Conservation (phyloP, 1,140 invertebrate genomes). For the Arctopsyche grandis region DNA sequence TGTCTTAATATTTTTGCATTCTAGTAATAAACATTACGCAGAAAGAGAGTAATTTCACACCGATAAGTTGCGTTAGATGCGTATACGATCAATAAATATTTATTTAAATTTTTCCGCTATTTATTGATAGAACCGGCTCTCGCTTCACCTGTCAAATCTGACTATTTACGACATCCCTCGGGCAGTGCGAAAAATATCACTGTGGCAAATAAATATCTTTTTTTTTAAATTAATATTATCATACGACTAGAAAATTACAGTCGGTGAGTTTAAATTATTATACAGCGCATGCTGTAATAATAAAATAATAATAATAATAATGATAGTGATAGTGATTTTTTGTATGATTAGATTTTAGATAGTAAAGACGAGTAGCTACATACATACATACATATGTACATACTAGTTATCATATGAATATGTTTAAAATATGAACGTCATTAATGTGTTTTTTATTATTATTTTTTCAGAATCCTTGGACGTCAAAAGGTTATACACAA, state of each 20-base stretch:
- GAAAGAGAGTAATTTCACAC: not conserved
- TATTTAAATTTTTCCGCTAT: slow-evolving; percentile 8
- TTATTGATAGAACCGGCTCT: slow-evolving; percentile 7
- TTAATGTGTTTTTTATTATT: not conserved
- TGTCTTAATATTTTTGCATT: not conserved
- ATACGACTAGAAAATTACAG: too few relatives aligned
- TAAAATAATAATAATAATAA: too few relatives aligned
- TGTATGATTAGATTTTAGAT: too few relatives aligned
- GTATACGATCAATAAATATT: slow-evolving; percentile 20
- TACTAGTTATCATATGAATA: not conserved
- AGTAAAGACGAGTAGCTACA: too few relatives aligned
- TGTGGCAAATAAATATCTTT: too few relatives aligned
- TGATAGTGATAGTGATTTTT: too few relatives aligned
- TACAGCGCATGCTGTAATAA: too few relatives aligned
- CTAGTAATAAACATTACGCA: not conserved
- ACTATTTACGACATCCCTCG: not conserved
- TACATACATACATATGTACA: not conserved
- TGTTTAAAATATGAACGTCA: not conserved
- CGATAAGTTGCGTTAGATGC: not conserved
- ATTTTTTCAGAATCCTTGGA: slow-evolving; percentile 2
- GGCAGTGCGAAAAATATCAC: not conserved
- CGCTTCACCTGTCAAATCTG: not conserved
- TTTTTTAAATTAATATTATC: too few relatives aligned
- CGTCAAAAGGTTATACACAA: not conserved
- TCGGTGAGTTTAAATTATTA: too few relatives aligned